Evolutionary conservation across 2,797 vertebrate species (phyloP), one percentile per base, ranked within the genome.

Genomic region (Thaleichthys pacificus): DNA sequence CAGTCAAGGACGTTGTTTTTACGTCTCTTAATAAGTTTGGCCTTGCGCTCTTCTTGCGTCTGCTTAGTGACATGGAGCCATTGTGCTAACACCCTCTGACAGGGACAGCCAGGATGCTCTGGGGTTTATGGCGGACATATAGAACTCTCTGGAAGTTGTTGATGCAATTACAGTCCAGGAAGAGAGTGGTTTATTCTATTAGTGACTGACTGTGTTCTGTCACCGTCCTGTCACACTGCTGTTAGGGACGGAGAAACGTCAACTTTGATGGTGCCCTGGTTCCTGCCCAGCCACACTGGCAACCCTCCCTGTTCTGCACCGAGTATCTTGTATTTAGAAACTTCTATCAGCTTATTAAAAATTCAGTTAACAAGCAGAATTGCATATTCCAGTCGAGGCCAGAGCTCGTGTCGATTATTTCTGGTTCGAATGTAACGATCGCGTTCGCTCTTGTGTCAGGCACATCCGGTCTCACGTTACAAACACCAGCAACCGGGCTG

Each of bases 81-180:
- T 30, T 64, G 17, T 4, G 15, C 62, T 35, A 30, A 35, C 30
- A 22, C 30, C 4, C 65, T 19, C 30, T 66, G 68, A 66, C 30
- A 35, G 73, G 26, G 32, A 32, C 57, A 51, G 64, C 42, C 64
- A 73, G 77, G 73, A 74, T 80, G 66, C 26, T 17, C 24, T 54
- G 56, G 51, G 61, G 69, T 35, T 66, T 64, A 69, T 35, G 30
- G 47, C 69, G 64, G 74, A 80, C 60, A 61, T 76, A 71, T 28
- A 70, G 66, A 72, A 68, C 76, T 42, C 62, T 76, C 80, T 79
- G 78, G 74, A 80, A 14, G 42, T 60, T 71, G 57, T 42, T 79
- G 69, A 85, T 76, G 69, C 67, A 72, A 81, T 82, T 85, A 82
- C 70, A 68, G 42, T 71, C 60, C 61, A 66, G 70, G 69, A 73